A percentile compares a stretch with the other conserved stretches of the same genome.
phyloP scores from a whole-genome alignment of 2,113 vertebrate species.

The Actinemys pallida region DNA sequence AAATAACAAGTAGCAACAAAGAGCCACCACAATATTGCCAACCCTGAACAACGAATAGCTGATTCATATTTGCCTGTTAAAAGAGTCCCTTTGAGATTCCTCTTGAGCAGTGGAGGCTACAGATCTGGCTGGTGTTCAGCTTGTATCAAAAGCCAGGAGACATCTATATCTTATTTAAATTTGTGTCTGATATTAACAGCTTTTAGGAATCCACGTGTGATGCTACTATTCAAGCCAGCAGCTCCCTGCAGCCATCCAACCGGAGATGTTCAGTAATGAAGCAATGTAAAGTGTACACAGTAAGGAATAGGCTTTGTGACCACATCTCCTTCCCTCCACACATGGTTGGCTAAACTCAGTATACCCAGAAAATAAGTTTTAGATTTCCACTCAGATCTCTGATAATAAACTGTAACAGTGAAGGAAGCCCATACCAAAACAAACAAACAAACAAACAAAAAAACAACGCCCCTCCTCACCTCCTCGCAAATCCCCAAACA shows the following conservation, averaged over 20 bases:
- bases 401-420: slow-evolving; percentile 28
- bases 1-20: not conserved
- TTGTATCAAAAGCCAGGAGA: not conserved
- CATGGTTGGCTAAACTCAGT: slow-evolving; percentile 58
- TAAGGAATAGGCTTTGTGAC: slow-evolving; percentile 45
- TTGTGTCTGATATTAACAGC: not conserved
- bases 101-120: not conserved
- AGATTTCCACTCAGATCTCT: slow-evolving; percentile 50
- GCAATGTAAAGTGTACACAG: not conserved
- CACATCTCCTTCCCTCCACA: slow-evolving; percentile 33
- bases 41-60: not conserved
- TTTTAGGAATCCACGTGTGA: not conserved
- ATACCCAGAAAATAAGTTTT: slow-evolving; percentile 49
- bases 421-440: not conserved
- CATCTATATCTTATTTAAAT: not conserved
- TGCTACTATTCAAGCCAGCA: not conserved
- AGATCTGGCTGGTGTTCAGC: not conserved
- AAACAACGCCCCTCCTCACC: fast-evolving
- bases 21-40: not conserved
- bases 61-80: not conserved
- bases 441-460: not conserved
- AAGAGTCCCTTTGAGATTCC: not conserved
- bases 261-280: not conserved
- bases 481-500: not conserved
- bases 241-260: not conserved